Base-by-base conservation (phyloP, 2,888 invertebrate genomes). In the Dione juno region DNA sequence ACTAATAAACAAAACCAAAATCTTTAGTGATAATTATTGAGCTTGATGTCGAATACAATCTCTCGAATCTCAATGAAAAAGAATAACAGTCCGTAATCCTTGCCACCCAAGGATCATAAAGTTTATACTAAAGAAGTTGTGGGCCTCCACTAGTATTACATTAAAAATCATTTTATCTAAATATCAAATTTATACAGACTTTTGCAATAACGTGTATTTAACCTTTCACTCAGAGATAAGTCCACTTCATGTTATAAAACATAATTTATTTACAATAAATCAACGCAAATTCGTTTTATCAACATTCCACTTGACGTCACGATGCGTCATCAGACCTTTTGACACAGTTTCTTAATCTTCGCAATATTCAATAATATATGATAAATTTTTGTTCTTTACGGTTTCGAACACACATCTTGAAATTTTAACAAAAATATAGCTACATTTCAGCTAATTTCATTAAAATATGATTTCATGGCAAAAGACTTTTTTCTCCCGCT, bases 151-250 rank as follows among this genome's bases (percentile, higher is more conserved):
- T n/a, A n/a, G n/a, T n/a, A n/a, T n/a, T n/a, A n/a, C n/a, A n/a
- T n/a, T n/a, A n/a, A n/a, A n/a, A n/a, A n/a, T n/a, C n/a, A n/a
- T 11, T 45, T 53, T 43, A 61, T 61, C 52, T 37, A 64, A 64
- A 64, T 57, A 57, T 69, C 54, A 43, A 68, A 54, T 63, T 54
- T 48, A 48, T 48, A 43, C 53, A 28, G 45, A 68, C 53, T 14
- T 67, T 35, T 57, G 48, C 11, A 19, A 37, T n/a, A 43, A 37
- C 16, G 19, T 10, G 53, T 69, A 59, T 13, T 68, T 54, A 64
- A 69, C 63, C 63, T 68, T 57, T 57, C 54, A 63, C 63, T 48
- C n/a, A 6, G 13, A 54, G 69, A 69, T 69, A 69, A 57, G 9
- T 57, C 37, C 11, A 35, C 13, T 37, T 37, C 14, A 19, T 37